Evolutionary conservation across 2,797 vertebrate species (phyloP).

Genomic region (Limosa lapponica): DNA sequence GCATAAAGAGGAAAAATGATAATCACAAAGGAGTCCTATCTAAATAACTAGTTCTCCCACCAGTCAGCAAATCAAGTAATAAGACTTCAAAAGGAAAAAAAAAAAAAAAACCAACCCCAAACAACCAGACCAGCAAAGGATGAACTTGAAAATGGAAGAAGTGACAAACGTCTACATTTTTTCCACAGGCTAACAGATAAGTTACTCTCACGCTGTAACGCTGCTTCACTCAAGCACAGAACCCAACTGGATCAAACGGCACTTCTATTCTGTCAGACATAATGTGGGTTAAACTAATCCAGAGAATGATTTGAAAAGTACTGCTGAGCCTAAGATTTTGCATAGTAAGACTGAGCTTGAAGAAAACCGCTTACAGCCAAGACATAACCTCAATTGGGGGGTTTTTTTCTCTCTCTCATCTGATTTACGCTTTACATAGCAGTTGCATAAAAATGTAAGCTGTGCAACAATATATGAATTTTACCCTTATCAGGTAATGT

Average conservation of each 20-base stretch:
- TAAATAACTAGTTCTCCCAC: too few relatives aligned
- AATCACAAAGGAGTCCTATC: too few relatives aligned
- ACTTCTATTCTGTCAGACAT: accelerated
- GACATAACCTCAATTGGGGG: neutral
- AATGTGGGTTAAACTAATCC: neutral
- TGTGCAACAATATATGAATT: neutral
- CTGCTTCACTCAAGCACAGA: neutral
- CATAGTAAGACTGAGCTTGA: neutral
- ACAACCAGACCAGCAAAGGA: neutral
- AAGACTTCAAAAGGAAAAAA: neutral
- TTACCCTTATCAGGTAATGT: neutral
- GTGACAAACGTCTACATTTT: neutral
- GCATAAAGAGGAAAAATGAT: too few relatives aligned
- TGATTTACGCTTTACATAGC: neutral
- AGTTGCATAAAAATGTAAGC: neutral
- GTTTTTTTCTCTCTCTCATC: neutral
- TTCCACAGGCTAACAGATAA: neutral
- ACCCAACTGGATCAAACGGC: neutral
- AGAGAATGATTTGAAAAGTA: neutral
- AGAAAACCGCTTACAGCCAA: neutral
- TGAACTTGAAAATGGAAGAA: neutral
- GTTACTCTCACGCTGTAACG: too few relatives aligned
- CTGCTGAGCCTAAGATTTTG: neutral
- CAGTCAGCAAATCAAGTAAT: too few relatives aligned
- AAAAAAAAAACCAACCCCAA: too few relatives aligned